phyloP scores from a whole-genome alignment of 1,140 invertebrate genomes.

The Papilio glaucus region DNA sequence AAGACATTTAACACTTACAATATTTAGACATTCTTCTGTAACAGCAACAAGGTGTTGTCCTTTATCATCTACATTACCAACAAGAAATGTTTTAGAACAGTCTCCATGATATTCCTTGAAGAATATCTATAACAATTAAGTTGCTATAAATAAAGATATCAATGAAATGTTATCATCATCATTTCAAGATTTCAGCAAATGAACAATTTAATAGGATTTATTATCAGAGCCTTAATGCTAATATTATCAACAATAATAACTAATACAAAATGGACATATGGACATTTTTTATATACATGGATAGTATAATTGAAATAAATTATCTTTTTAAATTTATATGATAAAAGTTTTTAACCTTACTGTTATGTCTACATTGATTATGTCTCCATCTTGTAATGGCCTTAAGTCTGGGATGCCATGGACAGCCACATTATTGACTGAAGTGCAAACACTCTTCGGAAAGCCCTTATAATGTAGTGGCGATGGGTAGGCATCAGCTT shows the following conservation, averaged over 20 bases:
- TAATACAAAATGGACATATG: too few species aligned
- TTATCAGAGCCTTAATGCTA: background rate
- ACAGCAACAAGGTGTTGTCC: constrained; percentile 88
- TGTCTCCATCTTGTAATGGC: constrained; percentile 92
- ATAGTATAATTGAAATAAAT: constrained; percentile 7
- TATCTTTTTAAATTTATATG: too few species aligned
- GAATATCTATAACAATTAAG: constrained; percentile 88
- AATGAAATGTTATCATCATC: too few species aligned
- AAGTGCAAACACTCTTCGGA: constrained; percentile 97
- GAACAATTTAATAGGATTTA: background rate
- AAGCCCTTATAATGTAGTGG: constrained; percentile 93
- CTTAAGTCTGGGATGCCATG: constrained; percentile 97
- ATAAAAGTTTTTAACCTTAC: constrained; percentile 84
- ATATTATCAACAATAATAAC: background rate
- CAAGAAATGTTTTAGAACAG: constrained; percentile 93
- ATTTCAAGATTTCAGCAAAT: too few species aligned
- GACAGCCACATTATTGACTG: constrained; percentile 96
- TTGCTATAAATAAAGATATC: background rate
- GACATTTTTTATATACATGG: background rate
- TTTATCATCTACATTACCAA: constrained; percentile 91
- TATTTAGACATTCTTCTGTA: constrained; percentile 88
- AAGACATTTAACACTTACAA: constrained; percentile 56
- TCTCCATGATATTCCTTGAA: constrained; percentile 96
- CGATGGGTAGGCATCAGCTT: constrained; percentile 93
- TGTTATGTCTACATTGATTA: constrained; percentile 96